These are phyloP conservation scores for Trachelus tabidus DNA, from an alignment of 2,888 invertebrate genomes.

Conservation along the genomic window DNA sequence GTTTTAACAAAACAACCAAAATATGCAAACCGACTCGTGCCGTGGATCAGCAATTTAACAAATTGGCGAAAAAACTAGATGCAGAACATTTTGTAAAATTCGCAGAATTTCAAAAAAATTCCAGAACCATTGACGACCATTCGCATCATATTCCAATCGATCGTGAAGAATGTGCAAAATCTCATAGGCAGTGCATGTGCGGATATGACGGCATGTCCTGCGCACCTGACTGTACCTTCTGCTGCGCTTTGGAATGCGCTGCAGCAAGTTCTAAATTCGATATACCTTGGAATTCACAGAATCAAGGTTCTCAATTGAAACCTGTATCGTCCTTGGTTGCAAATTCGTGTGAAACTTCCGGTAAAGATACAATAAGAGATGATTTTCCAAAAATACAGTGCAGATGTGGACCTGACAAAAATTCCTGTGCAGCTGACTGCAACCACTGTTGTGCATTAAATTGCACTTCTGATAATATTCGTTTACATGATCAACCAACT, in stretches of 20 bases:
- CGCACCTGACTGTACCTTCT: not conserved
- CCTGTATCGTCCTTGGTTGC: not conserved
- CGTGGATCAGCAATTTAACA: not conserved
- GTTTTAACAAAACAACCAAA: not conserved
- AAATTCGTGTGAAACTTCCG: not conserved
- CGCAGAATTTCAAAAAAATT: not conserved
- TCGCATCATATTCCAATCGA: not conserved
- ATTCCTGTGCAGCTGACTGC: constrained; percentile 13
- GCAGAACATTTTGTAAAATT: not conserved
- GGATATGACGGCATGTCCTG: not conserved
- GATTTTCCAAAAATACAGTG: constrained; percentile 2
- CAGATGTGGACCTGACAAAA: constrained; percentile 6
- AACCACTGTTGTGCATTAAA: constrained; percentile 12
- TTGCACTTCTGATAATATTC: not conserved
- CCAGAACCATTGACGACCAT: not conserved
- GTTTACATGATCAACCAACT: not conserved
- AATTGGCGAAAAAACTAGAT: not conserved
- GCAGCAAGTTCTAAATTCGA: not conserved
- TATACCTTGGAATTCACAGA: not conserved
- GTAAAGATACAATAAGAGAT: not conserved
- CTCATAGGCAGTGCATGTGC: not conserved
- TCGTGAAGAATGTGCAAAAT: not conserved
- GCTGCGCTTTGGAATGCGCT: not conserved
- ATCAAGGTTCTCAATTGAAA: not conserved
- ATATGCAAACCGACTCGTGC: not conserved